Evolutionary conservation across 2,113 vertebrate genomes (phyloP), one percentile per base, ranked within the genome.

Genomic region (Alosa alosa): DNA sequence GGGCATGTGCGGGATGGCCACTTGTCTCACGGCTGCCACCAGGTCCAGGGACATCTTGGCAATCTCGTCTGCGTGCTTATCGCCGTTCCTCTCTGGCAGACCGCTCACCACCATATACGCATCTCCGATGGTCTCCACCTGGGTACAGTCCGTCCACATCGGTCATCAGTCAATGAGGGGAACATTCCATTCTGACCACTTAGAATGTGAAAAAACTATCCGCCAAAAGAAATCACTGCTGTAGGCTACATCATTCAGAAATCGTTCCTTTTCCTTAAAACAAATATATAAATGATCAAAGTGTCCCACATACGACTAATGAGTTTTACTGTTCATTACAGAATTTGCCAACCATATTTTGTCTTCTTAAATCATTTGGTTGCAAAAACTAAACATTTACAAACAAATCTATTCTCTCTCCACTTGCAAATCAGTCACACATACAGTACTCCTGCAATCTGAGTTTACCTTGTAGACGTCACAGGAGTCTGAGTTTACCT

Each of bases 71-170:
- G 96, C 96, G 0, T 97, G 97, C 41, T 86, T 94, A 13, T 92
- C 92, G 15, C 96, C 96, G 0, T 97, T 98, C 88, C 96, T 94
- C 91, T 97, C 96, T 0, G 97, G 97, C 44, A 97, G 92, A 9
- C 97, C 96, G 0, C 97, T 98, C 84, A 93, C 97, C 6, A 97
- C 97, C 97, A 98, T 98, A 93, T 97, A 97, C 0, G 97, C 96
- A 1, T 97, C 96, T 0, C 97, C 96, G 0, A 98, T 97, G 3
- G 97, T 97, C 91, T 97, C 97, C 88, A 97, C 96, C 96, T 97
- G 83, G 60, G 72, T 25, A 68, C 10, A 22, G 57, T 6, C 20
- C 57, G 31, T 13, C 6, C n/a, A 68, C 60, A 64, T 5, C 60
- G n/a, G 22, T n/a, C 22, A 64, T n/a, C 20, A 64, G 15, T 64